A percentile compares a stretch with the other conserved stretches of the same genome.
Conservation (phyloP, 2,888 invertebrate genomes). For the Megamerina dolium region DNA sequence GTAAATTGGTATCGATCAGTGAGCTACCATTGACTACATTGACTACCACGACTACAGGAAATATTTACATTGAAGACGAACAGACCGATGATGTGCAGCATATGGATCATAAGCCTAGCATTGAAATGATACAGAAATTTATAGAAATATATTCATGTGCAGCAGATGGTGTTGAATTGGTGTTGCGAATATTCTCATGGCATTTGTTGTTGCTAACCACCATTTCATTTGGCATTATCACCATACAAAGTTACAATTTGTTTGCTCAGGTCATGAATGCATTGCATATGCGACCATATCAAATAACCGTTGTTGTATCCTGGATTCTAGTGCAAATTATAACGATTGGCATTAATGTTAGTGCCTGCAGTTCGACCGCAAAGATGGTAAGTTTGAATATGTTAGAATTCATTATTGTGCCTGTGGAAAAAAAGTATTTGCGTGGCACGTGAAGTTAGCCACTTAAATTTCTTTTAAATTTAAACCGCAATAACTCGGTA, state of each 20-base stretch:
- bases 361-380: constrained; percentile 27
- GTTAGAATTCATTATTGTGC: too few species aligned
- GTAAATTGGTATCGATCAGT: constrained; percentile 4
- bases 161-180: constrained; percentile 26
- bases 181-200: constrained; percentile 28
- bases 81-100: neutral
- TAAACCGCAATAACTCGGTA: too few species aligned
- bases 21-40: constrained; percentile 12
- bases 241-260: constrained; percentile 33
- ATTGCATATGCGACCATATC: constrained; percentile 24
- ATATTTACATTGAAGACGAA: too few species aligned
- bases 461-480: too few species aligned
- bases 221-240: constrained; percentile 31
- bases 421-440: too few species aligned
- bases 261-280: constrained; percentile 29
- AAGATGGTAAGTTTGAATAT: constrained; percentile 25
- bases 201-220: constrained; percentile 30
- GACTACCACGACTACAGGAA: neutral
- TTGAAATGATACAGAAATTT: constrained; percentile 22
- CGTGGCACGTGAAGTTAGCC: too few species aligned
- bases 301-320: constrained; percentile 24
- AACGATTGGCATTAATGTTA: constrained; percentile 30
- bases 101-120: constrained; percentile 3
- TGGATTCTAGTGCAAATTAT: constrained; percentile 34
- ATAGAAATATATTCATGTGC: constrained; percentile 26